Base-by-base conservation (phyloP, 2,888 invertebrate genomes). In the Oligia strigilis region DNA sequence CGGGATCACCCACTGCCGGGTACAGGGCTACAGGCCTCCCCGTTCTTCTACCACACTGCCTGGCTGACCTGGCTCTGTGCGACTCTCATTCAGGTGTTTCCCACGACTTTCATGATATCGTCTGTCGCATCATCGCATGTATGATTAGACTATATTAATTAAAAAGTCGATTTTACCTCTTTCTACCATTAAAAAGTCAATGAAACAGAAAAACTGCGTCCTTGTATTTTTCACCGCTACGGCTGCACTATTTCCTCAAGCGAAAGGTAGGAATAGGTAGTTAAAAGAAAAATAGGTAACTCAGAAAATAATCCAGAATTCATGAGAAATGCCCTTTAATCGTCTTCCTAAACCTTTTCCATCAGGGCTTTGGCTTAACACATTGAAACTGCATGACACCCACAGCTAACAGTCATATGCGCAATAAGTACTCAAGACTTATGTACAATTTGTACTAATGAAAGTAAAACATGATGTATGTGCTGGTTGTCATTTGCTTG, bases 371-470 rank as follows among this genome's bases (percentile, higher is more conserved):
- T 40, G 11, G 4, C 43, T 17, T 17, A 13, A 60, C 36, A 73
- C 9, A 19, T 46, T 36, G 17, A 58, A 52, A 55, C 23, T 23
- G 29, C 29, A 29, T 14, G 11, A 29, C 36, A 36, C 1, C 71
- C 36, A 55, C 55, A 36, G 52, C 14, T 52, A 29, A 36, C 19
- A 19, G 14, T 14, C n/a, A 36, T 4, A 40, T 14, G 17, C n/a
- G 40, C 40, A 8, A 36, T 1, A 29, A n/a, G n/a, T 43, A 60
- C 60, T 19, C 36, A n/a, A n/a, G 36, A 75, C 19, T 19, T 23
- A 40, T 66, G 75, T 80, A 66, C 29, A 72, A 80, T 80, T 72
- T 83, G 81, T 80, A 55, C 6, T 77, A 69, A 82, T 81, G 82
- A 82, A 78, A 78, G 78, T 78, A 66, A 78, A 78, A 82, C 65